Percentiles rank a stretch among this genome's conserved stretches.
These are phyloP conservation scores for Morpho helenor DNA, from an alignment of 2,888 invertebrate species.

Conservation along the genomic window DNA sequence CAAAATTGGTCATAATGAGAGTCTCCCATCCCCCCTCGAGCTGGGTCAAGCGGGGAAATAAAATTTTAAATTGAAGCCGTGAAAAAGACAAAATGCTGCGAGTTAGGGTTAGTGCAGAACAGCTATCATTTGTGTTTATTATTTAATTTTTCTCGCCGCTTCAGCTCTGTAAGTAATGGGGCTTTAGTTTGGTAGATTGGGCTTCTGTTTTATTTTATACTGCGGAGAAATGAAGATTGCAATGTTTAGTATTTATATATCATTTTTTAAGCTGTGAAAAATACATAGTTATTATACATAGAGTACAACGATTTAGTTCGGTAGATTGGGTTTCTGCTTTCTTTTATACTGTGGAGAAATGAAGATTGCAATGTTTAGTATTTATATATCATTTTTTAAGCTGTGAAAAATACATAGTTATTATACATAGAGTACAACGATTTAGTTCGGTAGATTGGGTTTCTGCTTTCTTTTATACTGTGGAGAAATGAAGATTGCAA, in stretches of 20 bases:
- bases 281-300: no score
- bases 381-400: no score
- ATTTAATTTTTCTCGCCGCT: conserved; percentile 19
- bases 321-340: neutral
- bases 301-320: neutral
- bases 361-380: neutral
- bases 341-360: neutral
- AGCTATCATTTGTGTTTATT: conserved; percentile 24
- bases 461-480: conserved; percentile 2
- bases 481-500: neutral
- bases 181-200: neutral
- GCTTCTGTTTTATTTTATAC: conserved; percentile 3
- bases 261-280: no score
- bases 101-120: conserved; percentile 31
- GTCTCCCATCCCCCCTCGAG: conserved; percentile 44
- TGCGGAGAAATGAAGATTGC: neutral
- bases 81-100: conserved; percentile 65
- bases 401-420: no score
- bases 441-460: neutral
- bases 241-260: neutral
- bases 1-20: conserved; percentile 77
- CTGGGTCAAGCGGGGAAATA: conserved; percentile 62
- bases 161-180: neutral
- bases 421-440: neutral
- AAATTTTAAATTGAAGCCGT: conserved; percentile 73